phyloP scores from a whole-genome alignment of 2,888 invertebrate genomes.

The Thysanoteuthis rhombus region DNA sequence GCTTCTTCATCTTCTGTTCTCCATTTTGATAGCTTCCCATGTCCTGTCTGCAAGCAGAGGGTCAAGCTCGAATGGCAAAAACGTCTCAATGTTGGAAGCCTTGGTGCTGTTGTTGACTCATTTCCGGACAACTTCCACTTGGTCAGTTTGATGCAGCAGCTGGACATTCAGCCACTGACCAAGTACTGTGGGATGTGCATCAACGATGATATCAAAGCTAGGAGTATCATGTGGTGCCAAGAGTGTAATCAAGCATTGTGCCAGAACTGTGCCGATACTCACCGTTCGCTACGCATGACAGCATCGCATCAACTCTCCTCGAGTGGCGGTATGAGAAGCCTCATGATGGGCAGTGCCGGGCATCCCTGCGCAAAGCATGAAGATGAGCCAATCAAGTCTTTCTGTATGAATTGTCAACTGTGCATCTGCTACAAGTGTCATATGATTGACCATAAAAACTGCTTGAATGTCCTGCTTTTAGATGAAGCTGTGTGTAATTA shows the following conservation, averaged over 20 bases:
- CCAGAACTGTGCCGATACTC: background rate
- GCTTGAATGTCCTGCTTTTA: background rate
- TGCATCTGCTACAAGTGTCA: slow-evolving; percentile 28
- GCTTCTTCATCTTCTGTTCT: background rate
- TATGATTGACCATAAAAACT: slow-evolving; percentile 16
- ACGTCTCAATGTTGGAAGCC: slow-evolving; percentile 15
- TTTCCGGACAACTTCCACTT: slow-evolving; percentile 26
- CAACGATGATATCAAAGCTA: background rate
- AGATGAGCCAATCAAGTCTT: slow-evolving; percentile 13
- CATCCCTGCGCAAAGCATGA: background rate
- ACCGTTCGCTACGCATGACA: background rate
- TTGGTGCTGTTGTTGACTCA: background rate
- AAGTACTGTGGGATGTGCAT: background rate
- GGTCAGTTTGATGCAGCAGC: slow-evolving; percentile 24
- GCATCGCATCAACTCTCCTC: background rate
- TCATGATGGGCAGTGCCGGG: background rate
- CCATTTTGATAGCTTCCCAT: slow-evolving; percentile 32
- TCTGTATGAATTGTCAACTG: background rate
- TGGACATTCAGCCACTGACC: background rate
- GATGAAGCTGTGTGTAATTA: slow-evolving; percentile 19
- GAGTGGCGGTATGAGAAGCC: background rate
- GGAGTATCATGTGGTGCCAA: background rate
- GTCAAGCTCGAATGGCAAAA: slow-evolving; percentile 21
- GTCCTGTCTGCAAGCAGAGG: slow-evolving; percentile 36
- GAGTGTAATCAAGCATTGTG: slow-evolving; percentile 20